These are phyloP conservation scores for Imbricaverruca yamaguchii DNA, from an alignment of 2,888 invertebrate species.

Conservation along the genomic window DNA sequence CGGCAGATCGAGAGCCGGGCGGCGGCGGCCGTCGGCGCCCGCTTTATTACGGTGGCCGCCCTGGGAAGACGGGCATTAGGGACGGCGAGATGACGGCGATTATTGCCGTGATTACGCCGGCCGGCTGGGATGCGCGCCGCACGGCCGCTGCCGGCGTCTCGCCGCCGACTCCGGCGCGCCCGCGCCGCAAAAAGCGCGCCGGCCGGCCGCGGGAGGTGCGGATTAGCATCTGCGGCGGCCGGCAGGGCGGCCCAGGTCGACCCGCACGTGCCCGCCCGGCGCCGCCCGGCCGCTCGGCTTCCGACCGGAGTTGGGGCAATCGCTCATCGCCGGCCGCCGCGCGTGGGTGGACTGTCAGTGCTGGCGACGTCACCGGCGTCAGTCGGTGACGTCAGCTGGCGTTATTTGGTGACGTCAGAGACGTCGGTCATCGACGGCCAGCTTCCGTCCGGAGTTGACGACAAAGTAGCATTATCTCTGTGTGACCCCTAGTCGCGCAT, in stretches of 20 bases:
- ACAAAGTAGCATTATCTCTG: no score
- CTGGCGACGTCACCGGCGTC: no score
- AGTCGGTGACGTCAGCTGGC: no score
- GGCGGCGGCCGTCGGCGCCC: background rate
- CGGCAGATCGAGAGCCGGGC: background rate
- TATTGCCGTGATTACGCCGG: conserved; percentile 2
- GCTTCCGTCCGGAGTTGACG: no score
- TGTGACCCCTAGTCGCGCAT: no score
- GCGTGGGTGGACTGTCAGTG: no score
- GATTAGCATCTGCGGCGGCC: background rate
- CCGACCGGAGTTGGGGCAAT: background rate
- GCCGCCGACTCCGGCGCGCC: background rate
- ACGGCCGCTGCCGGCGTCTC: background rate
- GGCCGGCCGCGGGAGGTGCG: background rate
- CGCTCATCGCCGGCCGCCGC: background rate
- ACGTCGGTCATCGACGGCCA: no score
- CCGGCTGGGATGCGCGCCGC: background rate
- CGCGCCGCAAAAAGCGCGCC: background rate
- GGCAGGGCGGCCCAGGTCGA: background rate
- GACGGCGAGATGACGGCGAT: background rate
- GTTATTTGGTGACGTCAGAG: no score
- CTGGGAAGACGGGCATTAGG: background rate
- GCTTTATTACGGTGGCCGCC: conserved; percentile 7
- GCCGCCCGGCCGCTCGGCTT: background rate
- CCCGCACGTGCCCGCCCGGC: background rate